A percentile compares a stretch with the other conserved stretches of the same genome.
phyloP scores from a whole-genome alignment of 1,140 invertebrate genomes.

The Hylyphantes graminicola region DNA sequence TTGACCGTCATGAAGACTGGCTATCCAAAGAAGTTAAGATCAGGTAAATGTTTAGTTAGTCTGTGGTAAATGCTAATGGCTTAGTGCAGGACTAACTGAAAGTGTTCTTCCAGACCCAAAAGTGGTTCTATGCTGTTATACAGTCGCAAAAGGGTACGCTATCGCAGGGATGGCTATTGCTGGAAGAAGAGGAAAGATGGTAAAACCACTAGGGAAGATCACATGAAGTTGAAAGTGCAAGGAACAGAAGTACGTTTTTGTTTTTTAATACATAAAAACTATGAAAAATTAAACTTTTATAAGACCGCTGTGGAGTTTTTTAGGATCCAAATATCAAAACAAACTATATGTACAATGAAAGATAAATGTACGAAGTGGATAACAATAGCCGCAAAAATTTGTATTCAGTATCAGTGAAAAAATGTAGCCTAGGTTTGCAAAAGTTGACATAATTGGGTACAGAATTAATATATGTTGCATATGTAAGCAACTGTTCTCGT shows the following conservation, averaged over 20 bases:
- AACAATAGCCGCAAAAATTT: too few species aligned
- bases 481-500: too few species aligned
- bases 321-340: too few species aligned
- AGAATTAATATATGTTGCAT: too few species aligned
- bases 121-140: constrained; percentile 97
- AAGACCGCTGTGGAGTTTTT: too few species aligned
- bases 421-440: too few species aligned
- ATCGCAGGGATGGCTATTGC: constrained; percentile 96
- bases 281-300: too few species aligned
- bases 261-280: background rate
- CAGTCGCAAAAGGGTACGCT: constrained; percentile 94
- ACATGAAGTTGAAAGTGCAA: constrained; percentile 99
- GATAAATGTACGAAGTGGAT: too few species aligned
- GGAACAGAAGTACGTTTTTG: constrained; percentile 83
- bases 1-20: constrained; percentile 95
- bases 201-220: constrained; percentile 97
- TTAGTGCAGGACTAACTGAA: background rate
- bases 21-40: constrained; percentile 97
- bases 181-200: constrained; percentile 99
- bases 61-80: background rate
- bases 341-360: too few species aligned
- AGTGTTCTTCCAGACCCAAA: constrained; percentile 79
- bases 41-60: constrained; percentile 73
- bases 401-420: too few species aligned
- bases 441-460: too few species aligned